These are phyloP conservation scores for Mesorhabditis spiculigera DNA, from an alignment of 2,888 invertebrate genomes.

Conservation along the genomic window DNA sequence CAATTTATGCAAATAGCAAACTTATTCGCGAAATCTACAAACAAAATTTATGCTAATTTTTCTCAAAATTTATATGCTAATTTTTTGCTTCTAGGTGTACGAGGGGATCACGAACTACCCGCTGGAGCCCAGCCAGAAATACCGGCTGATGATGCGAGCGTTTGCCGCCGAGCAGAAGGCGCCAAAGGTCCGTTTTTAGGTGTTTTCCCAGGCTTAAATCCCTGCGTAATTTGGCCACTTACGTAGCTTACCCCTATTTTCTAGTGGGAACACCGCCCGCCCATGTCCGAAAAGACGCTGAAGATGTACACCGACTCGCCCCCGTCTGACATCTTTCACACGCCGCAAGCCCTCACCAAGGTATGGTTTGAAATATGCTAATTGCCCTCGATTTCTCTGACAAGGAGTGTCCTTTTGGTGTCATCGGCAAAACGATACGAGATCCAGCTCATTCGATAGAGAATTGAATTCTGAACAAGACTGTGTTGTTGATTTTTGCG, in stretches of 20 bases:
- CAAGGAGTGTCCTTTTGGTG: too few species aligned
- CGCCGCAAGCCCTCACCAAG: constrained; percentile 28
- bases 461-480: too few species aligned
- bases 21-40: too few species aligned
- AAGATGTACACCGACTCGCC: constrained; percentile 48
- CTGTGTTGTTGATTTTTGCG: too few species aligned
- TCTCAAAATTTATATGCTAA: neutral
- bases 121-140: constrained; percentile 45
- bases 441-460: too few species aligned
- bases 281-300: constrained; percentile 52
- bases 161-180: constrained; percentile 37
- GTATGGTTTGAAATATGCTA: neutral
- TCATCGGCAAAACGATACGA: too few species aligned
- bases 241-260: constrained; percentile 7
- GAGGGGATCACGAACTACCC: constrained; percentile 50
- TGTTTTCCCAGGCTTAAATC: neutral
- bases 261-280: constrained; percentile 48
- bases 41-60: too few species aligned
- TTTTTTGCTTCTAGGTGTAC: constrained; percentile 40
- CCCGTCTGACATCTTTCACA: constrained; percentile 47
- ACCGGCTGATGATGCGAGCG: constrained; percentile 52
- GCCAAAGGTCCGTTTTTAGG: neutral
- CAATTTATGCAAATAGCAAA: too few species aligned
- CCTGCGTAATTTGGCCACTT: neutral
- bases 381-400: too few species aligned